phyloP scores from a whole-genome alignment of 2,113 vertebrate genomes.

The Phalacrocorax pelagicus region DNA sequence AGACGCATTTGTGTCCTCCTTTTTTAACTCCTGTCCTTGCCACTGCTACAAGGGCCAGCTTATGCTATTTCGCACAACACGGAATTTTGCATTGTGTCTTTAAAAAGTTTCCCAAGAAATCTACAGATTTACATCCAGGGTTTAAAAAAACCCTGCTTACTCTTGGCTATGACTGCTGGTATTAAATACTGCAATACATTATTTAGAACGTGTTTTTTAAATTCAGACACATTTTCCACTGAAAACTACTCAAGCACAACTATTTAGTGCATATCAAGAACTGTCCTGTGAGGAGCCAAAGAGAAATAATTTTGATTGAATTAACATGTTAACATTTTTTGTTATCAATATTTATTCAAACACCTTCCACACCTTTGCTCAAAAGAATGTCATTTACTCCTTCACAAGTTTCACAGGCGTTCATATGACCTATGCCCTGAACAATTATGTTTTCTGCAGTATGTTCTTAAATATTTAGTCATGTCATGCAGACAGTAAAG shows the following conservation, averaged over 20 bases:
- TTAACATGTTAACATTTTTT: neutral
- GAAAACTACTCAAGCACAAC: neutral
- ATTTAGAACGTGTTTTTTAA: neutral
- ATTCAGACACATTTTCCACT: neutral
- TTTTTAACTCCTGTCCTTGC: neutral
- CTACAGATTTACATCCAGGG: neutral
- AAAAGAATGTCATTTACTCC: neutral
- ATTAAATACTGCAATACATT: neutral
- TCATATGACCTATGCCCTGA: neutral
- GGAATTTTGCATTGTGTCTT: neutral
- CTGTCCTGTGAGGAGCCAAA: neutral
- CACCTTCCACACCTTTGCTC: neutral
- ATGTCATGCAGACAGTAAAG: neutral
- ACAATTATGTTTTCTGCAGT: neutral
- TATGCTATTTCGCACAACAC: neutral
- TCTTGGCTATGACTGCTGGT: neutral
- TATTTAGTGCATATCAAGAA: neutral
- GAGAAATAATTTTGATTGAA: neutral
- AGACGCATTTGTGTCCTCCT: neutral
- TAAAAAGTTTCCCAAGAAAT: neutral
- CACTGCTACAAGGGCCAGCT: neutral
- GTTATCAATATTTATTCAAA: neutral
- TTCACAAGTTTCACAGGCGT: neutral
- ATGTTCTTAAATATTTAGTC: neutral
- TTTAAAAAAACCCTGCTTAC: neutral